phyloP scores from a whole-genome alignment of 2,113 vertebrate species.

The Dromaius novaehollandiae region DNA sequence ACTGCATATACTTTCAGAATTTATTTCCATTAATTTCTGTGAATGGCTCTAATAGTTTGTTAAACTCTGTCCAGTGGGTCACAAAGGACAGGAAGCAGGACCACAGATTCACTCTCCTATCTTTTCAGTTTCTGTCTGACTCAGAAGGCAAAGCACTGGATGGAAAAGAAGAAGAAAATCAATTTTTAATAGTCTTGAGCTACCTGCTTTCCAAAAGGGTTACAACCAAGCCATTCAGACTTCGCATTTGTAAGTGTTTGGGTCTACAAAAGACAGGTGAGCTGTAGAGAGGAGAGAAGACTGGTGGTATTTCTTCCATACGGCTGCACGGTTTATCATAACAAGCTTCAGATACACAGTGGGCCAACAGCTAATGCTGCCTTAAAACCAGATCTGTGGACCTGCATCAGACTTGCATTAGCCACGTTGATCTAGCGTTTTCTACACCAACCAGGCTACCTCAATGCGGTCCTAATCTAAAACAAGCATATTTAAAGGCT shows the following conservation, averaged over 20 bases:
- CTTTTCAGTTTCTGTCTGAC: background rate
- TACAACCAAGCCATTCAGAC: background rate
- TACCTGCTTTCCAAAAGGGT: background rate
- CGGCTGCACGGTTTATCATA: background rate
- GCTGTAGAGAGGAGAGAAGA: background rate
- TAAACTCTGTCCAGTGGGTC: background rate
- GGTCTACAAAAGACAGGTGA: background rate
- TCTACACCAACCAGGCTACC: background rate
- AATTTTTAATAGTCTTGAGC: background rate
- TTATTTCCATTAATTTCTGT: background rate
- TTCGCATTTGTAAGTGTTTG: background rate
- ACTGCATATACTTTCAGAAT: background rate
- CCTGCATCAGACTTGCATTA: background rate
- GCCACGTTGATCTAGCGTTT: fast-evolving
- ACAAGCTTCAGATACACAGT: background rate
- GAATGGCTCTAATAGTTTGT: background rate
- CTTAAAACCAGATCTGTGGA: background rate
- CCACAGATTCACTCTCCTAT: background rate
- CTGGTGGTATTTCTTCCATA: background rate
- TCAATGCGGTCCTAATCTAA: background rate
- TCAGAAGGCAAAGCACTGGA: background rate
- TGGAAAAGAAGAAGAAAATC: background rate
- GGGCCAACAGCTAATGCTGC: background rate
- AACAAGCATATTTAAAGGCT: background rate
- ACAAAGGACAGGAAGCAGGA: background rate